These are phyloP conservation scores for Dicentrarchus labrax DNA, from an alignment of 2,113 vertebrate genomes.

Conservation along the genomic window DNA sequence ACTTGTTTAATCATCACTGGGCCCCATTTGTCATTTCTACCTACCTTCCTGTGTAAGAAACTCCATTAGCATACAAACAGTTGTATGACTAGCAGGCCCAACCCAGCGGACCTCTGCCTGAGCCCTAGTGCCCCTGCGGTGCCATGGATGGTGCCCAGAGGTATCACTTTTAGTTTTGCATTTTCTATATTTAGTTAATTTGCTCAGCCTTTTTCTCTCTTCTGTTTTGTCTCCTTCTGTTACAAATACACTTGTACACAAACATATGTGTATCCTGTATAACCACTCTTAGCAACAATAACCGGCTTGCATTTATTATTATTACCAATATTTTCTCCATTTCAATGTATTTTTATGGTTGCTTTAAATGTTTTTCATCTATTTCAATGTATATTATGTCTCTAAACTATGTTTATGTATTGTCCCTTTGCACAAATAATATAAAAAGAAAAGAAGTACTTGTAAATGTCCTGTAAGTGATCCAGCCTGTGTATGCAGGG, in stretches of 20 bases:
- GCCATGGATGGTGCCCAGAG: not conserved
- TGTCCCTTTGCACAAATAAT: not conserved
- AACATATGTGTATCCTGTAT: not conserved
- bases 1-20: no score
- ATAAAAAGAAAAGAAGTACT: not conserved
- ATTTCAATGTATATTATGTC: not conserved
- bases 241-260: not conserved
- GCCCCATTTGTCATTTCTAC: no score
- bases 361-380: not conserved
- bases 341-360: not conserved
- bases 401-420: not conserved
- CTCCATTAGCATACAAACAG: not conserved
- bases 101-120: not conserved
- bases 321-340: no score
- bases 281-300: not conserved
- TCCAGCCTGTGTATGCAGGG: constrained; percentile 7
- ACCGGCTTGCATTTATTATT: no score
- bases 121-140: not conserved
- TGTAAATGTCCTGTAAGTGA: constrained; percentile 14
- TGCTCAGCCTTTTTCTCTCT: not conserved
- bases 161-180: not conserved
- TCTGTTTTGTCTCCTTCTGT: not conserved
- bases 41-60: no score
- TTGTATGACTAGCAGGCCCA: not conserved
- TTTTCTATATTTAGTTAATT: not conserved